Evolutionary conservation across 2,797 vertebrate genomes (phyloP), one percentile per base, ranked within the genome.

Genomic region (Kryptolebias ocellatus): DNA sequence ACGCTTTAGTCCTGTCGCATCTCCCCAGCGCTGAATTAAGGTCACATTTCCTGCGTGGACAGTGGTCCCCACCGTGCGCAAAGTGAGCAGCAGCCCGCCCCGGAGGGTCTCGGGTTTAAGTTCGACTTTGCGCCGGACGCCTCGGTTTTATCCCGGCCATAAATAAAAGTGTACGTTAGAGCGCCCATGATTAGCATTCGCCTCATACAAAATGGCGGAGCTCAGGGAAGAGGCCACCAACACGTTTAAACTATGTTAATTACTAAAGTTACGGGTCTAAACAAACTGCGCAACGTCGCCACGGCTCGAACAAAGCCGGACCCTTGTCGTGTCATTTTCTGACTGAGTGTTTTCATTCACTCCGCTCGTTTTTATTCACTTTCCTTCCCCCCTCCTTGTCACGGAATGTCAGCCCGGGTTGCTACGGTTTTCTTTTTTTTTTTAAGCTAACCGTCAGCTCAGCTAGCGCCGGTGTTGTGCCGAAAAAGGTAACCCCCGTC

Each of bases 151-250:
- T 92, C 89, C 88, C 71, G 55, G 60, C 83, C 84, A 93, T 93
- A 92, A 93, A 95, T 94, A 95, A 24, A 95, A 95, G 93, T 94
- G 92, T 79, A 86, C 85, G 86, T 85, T 90, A 91, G 93, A 95
- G 94, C 93, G 94, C 94, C 94, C 94, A 94, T 94, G 93, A 95
- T 94, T 94, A 95, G 94, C 94, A 94, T 94, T 93, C 89, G 92
- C 81, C 92, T 92, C 87, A 88, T 89, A 95, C 94, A 95, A 95
- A 95, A 95, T 95, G 94, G 94, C 94, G 94, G 94, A 93, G 90
- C 85, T 89, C 90, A 89, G 20, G 92, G 93, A 92, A 94, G 92
- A 94, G 94, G 94, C 94, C 93, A 94, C 92, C 92, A 93, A 94
- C 92, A 94, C 91, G 91, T 92, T 93, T 87, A 94, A 94, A 95